These are phyloP conservation scores for Squalus acanthias DNA, from an alignment of 2,797 vertebrate species.

Conservation along the genomic window DNA sequence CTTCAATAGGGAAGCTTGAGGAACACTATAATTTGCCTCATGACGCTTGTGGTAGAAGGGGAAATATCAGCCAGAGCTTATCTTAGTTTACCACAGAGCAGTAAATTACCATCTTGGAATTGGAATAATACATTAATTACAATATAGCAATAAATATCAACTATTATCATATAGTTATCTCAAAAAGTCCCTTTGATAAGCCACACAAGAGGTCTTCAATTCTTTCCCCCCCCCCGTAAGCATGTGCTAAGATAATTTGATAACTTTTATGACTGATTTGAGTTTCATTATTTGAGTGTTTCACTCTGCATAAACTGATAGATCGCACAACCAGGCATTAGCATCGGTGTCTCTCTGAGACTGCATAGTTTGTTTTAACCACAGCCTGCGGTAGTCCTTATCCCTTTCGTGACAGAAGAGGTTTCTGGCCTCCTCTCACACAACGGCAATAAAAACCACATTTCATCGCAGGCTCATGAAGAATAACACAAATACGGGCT, in stretches of 20 bases:
- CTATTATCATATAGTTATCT: neutral
- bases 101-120: neutral
- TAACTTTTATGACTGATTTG: neutral
- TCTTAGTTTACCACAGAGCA: neutral
- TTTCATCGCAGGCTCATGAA: neutral
- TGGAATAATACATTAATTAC: neutral
- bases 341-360: neutral
- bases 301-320: neutral
- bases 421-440: slow-evolving; percentile 16
- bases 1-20: neutral
- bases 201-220: neutral
- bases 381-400: slow-evolving; percentile 26
- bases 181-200: neutral
- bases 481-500: neutral
- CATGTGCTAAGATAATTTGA: neutral
- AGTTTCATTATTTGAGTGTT: neutral
- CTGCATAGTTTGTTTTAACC: slow-evolving; percentile 34
- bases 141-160: neutral
- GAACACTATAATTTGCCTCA: neutral
- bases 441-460: slow-evolving; percentile 36
- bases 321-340: neutral
- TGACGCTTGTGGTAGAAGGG: neutral
- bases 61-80: neutral
- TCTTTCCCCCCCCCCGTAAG: neutral
- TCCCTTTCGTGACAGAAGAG: slow-evolving; percentile 39